Base-by-base conservation (phyloP, 2,888 invertebrate genomes). In the Oxyteleia sp. region DNA sequence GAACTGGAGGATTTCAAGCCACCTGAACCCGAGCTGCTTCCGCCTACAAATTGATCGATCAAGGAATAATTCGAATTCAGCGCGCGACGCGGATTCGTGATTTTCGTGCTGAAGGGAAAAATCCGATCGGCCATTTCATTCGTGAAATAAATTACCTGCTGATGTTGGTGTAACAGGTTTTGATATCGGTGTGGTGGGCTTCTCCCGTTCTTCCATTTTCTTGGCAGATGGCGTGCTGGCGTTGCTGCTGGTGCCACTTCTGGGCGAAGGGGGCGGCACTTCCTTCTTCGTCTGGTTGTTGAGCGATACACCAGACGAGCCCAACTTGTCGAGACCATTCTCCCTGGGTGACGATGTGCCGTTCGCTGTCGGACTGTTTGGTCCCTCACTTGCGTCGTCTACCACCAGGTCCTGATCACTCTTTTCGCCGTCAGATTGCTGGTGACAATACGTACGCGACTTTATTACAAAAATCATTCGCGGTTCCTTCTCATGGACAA, bases 341-440 rank as follows among this genome's bases (percentile, higher is more conserved):
- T 98, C 98, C 85, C 97, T 93, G 0, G 98, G 97, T n/a, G 98
- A 97, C 1, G 97, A 95, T n/a, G 98, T 97, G 13, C 98, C 97
- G 89, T 97, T 97, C 88, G 97, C 93, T 7, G 93, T 96, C 0
- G 97, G 97, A 61, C 97, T 97, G 63, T 96, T 96, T 5, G 97
- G 97, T 91, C 98, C 98, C 94, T 98, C 98, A 87, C 97, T 98
- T 63, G 98, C 98, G 90, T 98, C 98, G 93, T 99, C 99, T 23
- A 99, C 98, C 82, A 99, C 98, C 88, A 99, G 94, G 92, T 98
- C 98, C 94, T 98, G 97, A 92, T 98, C 98, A 91, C 96, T 96
- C 93, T 97, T 97, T 92, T 97, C 97, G 71, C 96, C 97, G 93
- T 97, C 97, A 92, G 96, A 96, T 90, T 96, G 96, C 96, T 96